phyloP scores from a whole-genome alignment of 2,113 vertebrate species.

The Myocastor coypus region DNA sequence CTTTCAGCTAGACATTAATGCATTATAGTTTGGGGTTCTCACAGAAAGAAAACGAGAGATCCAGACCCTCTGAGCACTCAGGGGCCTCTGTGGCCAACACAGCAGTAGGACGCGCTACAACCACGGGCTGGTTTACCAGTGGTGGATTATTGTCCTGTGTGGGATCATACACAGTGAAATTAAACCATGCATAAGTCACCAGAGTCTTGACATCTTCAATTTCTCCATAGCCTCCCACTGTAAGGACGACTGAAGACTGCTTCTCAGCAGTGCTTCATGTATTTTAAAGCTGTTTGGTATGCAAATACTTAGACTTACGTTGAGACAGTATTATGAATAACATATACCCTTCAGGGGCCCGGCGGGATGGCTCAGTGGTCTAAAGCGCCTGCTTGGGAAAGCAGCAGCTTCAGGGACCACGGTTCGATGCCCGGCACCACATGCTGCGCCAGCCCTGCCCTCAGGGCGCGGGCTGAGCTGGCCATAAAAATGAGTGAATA shows the following conservation, averaged over 20 bases:
- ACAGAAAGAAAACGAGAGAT: neutral
- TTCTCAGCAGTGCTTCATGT: neutral
- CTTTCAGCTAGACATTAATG: neutral
- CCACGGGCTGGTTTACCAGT: neutral
- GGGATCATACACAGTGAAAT: neutral
- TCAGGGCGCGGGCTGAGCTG: no score
- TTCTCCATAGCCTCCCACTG: neutral
- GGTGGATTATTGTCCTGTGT: neutral
- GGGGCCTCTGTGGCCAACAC: neutral
- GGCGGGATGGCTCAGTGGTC: no score
- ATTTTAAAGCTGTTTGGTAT: neutral
- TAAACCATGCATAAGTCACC: neutral
- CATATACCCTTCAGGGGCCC: neutral
- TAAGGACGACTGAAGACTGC: neutral
- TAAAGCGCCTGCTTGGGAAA: no score
- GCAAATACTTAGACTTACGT: neutral
- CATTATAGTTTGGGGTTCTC: neutral
- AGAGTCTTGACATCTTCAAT: neutral
- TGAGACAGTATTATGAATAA: neutral
- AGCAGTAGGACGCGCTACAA: neutral
- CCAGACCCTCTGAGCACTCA: neutral
- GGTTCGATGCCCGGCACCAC: no score
- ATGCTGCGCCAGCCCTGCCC: no score
- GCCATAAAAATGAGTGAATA: no score
- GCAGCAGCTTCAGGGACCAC: no score